These are phyloP conservation scores for Acanthiza pusilla DNA, from an alignment of 2,797 vertebrate genomes.

Conservation along the genomic window DNA sequence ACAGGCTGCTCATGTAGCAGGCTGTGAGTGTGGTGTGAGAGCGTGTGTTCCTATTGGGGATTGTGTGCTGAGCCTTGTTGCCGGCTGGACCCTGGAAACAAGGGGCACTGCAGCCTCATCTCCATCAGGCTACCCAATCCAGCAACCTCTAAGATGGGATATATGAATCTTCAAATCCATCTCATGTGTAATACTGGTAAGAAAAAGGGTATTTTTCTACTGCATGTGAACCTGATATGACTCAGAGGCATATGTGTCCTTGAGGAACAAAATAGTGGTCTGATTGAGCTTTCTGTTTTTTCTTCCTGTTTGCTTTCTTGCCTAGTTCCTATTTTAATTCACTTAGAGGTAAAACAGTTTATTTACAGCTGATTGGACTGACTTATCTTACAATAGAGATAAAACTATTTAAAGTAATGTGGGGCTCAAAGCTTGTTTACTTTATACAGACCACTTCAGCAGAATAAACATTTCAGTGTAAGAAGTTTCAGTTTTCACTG, in stretches of 20 bases:
- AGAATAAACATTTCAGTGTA: not conserved
- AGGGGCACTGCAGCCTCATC: not conserved
- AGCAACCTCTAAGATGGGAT: not conserved
- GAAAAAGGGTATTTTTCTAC: not conserved
- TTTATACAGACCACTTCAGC: not conserved
- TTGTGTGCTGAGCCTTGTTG: not conserved
- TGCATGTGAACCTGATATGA: not conserved
- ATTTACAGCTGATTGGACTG: not conserved
- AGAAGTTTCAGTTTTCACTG: not conserved
- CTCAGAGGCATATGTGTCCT: not conserved
- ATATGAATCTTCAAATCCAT: not conserved
- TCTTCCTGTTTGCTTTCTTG: not conserved
- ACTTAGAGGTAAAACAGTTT: not conserved
- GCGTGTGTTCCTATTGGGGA: not conserved
- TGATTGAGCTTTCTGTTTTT: not conserved
- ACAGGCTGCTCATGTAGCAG: not conserved
- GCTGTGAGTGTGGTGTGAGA: not conserved
- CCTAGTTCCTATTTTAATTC: not conserved
- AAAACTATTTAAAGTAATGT: not conserved
- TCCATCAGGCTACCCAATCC: not conserved
- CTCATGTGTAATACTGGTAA: not conserved
- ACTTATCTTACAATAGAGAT: not conserved
- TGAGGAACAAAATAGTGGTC: not conserved
- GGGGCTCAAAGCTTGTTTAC: not conserved
- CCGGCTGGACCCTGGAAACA: fast-evolving